A percentile compares a stretch with the other conserved stretches of the same genome.
Conservation (phyloP, 2,113 vertebrate genomes). For the Pandion haliaetus region DNA sequence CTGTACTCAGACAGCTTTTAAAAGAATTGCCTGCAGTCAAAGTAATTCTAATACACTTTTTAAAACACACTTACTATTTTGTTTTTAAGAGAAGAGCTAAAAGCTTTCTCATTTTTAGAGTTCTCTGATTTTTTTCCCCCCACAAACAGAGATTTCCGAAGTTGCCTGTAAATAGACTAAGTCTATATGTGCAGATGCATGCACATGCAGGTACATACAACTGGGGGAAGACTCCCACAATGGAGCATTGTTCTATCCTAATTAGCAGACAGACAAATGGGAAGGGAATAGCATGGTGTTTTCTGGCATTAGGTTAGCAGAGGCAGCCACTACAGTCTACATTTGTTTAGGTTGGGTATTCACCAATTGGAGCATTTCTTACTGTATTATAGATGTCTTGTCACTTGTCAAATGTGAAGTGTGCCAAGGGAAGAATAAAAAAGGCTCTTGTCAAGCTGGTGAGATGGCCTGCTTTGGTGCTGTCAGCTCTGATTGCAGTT, state of each 20-base stretch:
- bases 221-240: conserved; percentile 44
- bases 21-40: neutral
- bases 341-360: conserved; percentile 78
- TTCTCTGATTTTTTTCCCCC: neutral
- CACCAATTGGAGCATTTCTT: conserved; percentile 84
- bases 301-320: conserved; percentile 62
- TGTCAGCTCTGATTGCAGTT: conserved; percentile 68
- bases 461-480: conserved; percentile 34
- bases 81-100: neutral
- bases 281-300: neutral
- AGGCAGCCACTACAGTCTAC: conserved; percentile 51
- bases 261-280: conserved; percentile 59
- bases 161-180: neutral
- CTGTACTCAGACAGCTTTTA: neutral
- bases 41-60: neutral
- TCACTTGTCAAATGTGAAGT: conserved; percentile 78
- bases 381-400: conserved; percentile 69
- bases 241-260: conserved; percentile 71
- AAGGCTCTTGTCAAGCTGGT: conserved; percentile 49
- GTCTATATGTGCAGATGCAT: neutral
- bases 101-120: neutral
- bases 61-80: neutral
- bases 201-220: neutral
- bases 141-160: neutral
- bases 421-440: conserved; percentile 71